Conservation (phyloP, 2,797 vertebrate species). For the Neosilurus hyrtlii region DNA sequence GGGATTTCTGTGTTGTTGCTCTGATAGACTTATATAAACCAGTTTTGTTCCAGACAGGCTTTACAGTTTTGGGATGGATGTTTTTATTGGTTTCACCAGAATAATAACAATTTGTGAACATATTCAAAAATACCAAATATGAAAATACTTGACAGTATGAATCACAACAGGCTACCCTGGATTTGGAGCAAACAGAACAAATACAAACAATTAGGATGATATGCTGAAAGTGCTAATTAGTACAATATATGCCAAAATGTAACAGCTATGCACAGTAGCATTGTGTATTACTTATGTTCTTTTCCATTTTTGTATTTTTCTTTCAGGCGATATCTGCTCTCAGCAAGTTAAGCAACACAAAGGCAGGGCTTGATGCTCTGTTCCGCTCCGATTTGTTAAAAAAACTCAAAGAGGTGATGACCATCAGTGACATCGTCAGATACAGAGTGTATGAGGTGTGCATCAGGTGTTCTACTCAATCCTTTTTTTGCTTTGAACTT, state of each 20-base stretch:
- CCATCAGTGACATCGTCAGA: conserved; percentile 81
- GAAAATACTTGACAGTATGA: background rate
- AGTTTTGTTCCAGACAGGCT: background rate
- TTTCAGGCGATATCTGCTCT: conserved; percentile 83
- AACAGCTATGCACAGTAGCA: no score
- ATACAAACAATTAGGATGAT: background rate
- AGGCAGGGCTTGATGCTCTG: conserved; percentile 82
- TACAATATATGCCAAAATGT: background rate
- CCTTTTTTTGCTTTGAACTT: background rate
- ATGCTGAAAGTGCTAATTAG: background rate
- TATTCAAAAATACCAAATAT: background rate
- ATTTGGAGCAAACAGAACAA: background rate
- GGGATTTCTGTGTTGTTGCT: background rate
- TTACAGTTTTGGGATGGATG: background rate
- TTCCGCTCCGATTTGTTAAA: conserved; percentile 81
- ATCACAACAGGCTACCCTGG: background rate
- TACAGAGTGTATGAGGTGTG: conserved; percentile 94
- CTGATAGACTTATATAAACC: no score
- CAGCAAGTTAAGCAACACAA: conserved; percentile 77
- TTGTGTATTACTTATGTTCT: no score
- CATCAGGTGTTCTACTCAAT: background rate
- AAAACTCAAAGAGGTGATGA: conserved; percentile 86
- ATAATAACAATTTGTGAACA: background rate
- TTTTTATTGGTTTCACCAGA: background rate
- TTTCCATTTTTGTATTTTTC: background rate